Percentiles rank a stretch among this genome's conserved stretches.
phyloP scores from a whole-genome alignment of 2,888 invertebrate species.

The Orthonevra nobilis region DNA sequence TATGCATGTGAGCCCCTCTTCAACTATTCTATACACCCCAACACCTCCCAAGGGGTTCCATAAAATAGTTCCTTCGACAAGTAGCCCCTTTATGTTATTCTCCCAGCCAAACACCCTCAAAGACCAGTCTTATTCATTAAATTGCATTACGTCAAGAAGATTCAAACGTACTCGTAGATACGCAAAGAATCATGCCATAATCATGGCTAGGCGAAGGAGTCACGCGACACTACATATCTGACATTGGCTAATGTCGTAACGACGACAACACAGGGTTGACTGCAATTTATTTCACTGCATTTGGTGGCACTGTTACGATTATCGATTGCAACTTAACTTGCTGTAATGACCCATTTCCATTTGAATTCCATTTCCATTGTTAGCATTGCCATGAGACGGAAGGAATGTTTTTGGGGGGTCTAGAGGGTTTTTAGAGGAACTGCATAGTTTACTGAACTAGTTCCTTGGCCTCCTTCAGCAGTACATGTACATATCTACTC shows the following conservation, averaged over 20 bases:
- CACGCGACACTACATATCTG: slow-evolving; percentile 39
- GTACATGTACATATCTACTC: no score
- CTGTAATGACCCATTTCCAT: slow-evolving; percentile 21
- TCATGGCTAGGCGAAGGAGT: not conserved
- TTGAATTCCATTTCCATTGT: not conserved
- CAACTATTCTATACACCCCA: not conserved
- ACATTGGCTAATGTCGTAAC: slow-evolving; percentile 28
- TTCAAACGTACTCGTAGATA: no score
- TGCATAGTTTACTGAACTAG: not conserved
- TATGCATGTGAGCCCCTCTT: slow-evolving; percentile 6
- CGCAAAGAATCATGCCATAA: slow-evolving; percentile 17
- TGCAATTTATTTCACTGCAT: slow-evolving; percentile 41
- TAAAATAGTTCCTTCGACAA: not conserved
- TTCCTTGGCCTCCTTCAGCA: slow-evolving; percentile 6
- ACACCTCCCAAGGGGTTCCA: not conserved
- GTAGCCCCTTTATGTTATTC: not conserved
- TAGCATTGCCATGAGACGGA: not conserved
- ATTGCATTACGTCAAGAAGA: slow-evolving; percentile 17
- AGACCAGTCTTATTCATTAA: not conserved
- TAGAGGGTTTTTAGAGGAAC: not conserved
- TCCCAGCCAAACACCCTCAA: not conserved
- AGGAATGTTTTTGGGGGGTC: not conserved
- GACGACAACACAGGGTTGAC: slow-evolving; percentile 23
- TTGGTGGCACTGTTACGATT: slow-evolving; percentile 14
- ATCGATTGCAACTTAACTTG: slow-evolving; percentile 30